Percentiles rank a stretch among this genome's conserved stretches.
Conservation (phyloP, 2,113 vertebrate species). For the Crotalus viridis region DNA sequence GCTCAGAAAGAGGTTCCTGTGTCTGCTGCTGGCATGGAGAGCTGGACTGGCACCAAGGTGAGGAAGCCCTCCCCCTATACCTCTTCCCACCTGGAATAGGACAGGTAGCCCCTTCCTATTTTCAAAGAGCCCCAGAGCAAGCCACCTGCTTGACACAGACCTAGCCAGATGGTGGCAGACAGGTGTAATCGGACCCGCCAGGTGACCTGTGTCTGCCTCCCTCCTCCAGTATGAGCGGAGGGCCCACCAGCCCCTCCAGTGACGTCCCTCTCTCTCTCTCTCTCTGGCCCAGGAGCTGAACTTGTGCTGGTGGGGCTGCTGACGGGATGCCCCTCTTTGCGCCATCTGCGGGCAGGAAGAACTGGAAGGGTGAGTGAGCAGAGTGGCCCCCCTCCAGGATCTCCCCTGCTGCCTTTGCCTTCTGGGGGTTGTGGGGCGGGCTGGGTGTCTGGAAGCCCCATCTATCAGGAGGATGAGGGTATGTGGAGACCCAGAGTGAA, state of each 20-base stretch:
- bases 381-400: neutral
- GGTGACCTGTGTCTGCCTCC: neutral
- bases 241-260: neutral
- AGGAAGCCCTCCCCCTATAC: neutral
- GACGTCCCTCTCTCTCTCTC: conserved; percentile 10
- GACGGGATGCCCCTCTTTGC: neutral
- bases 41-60: neutral
- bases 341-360: neutral
- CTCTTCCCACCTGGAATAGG: neutral
- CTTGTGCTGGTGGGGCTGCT: neutral
- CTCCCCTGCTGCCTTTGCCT: neutral
- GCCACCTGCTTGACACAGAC: neutral
- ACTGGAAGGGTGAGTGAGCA: neutral
- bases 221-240: neutral
- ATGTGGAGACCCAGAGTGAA: neutral
- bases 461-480: neutral
- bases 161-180: neutral
- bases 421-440: too few species aligned
- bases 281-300: conserved; percentile 1
- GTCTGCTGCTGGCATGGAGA: neutral
- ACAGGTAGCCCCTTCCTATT: neutral
- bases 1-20: neutral
- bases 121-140: neutral
- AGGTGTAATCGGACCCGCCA: neutral
- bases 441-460: neutral